Evolutionary conservation across 2,888 invertebrate genomes (phyloP).

Genomic region (Leptopilina syphax): DNA sequence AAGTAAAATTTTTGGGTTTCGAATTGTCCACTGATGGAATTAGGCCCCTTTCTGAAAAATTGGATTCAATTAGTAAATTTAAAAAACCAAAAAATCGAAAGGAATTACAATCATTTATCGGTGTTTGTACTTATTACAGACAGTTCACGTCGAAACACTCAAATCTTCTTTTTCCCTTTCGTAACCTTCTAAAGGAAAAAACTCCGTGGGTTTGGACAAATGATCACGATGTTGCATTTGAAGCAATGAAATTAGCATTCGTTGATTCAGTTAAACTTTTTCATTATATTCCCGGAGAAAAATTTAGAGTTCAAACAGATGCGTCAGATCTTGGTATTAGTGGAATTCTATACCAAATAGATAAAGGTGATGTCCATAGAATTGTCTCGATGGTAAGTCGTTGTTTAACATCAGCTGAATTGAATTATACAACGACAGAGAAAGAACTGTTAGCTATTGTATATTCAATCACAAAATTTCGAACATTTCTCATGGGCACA

Average conservation of each 20-base stretch:
- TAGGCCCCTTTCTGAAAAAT: constrained; percentile 50
- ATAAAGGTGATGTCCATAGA: neutral
- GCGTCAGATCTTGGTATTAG: constrained; percentile 45
- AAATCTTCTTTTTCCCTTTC: constrained; percentile 34
- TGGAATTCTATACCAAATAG: constrained; percentile 53
- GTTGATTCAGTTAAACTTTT: constrained; percentile 37
- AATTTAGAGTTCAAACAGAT: constrained; percentile 33
- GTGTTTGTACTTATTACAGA: constrained; percentile 53
- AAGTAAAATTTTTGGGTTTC: constrained; percentile 44
- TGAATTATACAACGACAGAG: constrained; percentile 52
- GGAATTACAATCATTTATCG: constrained; percentile 59
- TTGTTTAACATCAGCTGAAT: constrained; percentile 44
- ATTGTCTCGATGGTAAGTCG: constrained; percentile 58
- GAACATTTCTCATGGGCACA: constrained; percentile 46
- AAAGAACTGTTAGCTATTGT: constrained; percentile 61
- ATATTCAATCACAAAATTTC: constrained; percentile 58
- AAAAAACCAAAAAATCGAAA: constrained; percentile 59
- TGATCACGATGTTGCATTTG: constrained; percentile 37
- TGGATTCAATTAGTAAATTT: constrained; percentile 59
- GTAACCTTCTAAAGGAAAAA: constrained; percentile 25
- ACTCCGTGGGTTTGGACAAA: constrained; percentile 15
- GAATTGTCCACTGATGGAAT: constrained; percentile 42
- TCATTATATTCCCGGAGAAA: constrained; percentile 37
- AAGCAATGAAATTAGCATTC: constrained; percentile 48
- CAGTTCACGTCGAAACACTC: constrained; percentile 38